Conservation (phyloP, 2,888 invertebrate genomes). For the Thysanoteuthis rhombus region DNA sequence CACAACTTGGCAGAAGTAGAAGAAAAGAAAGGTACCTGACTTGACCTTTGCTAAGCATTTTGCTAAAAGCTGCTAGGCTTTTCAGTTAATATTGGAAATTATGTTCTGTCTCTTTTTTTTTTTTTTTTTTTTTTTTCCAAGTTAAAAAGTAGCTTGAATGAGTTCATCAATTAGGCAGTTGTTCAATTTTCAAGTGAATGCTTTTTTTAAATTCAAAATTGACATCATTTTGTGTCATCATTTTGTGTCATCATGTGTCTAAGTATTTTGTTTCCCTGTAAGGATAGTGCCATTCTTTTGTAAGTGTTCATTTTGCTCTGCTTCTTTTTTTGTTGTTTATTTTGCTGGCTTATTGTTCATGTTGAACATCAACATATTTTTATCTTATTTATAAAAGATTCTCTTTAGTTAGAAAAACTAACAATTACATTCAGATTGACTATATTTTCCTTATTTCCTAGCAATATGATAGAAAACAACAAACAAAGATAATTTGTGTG, state of each 20-base stretch:
- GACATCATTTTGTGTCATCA: no score
- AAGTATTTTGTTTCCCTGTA: not conserved
- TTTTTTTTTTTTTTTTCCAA: no score
- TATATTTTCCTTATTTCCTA: not conserved
- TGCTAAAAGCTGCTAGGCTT: not conserved
- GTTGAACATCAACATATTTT: not conserved
- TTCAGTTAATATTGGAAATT: not conserved
- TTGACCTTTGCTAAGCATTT: slow-evolving; percentile 25
- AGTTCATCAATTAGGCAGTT: not conserved
- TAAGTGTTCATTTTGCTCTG: not conserved
- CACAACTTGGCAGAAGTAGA: not conserved
- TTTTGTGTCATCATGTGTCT: no score
- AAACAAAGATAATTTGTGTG: not conserved
- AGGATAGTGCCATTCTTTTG: not conserved
- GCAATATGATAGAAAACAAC: not conserved
- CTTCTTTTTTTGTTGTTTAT: not conserved
- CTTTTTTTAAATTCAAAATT: not conserved
- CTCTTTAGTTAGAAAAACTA: not conserved
- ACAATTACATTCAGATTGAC: not conserved
- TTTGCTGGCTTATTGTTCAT: not conserved
- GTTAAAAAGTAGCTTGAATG: not conserved
- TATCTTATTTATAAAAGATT: not conserved
- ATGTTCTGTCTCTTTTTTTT: not conserved
- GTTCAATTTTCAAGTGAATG: not conserved
- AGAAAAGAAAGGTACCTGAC: not conserved